Evolutionary conservation across 2,888 invertebrate genomes (phyloP).

Genomic region (Unio delphinus): DNA sequence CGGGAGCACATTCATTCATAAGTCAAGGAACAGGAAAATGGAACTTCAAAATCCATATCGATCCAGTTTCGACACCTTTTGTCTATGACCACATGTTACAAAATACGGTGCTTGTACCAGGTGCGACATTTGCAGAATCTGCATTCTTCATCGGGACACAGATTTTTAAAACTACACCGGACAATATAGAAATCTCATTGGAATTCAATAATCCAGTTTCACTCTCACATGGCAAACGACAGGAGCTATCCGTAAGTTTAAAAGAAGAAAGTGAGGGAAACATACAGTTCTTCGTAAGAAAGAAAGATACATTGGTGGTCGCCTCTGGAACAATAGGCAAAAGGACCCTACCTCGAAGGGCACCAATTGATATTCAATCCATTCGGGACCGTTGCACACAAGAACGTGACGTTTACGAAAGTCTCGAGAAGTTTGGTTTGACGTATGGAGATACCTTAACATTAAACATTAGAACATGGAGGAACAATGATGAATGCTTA

Average conservation of each 20-base stretch:
- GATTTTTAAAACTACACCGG: neutral
- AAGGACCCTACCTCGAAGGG: too few relatives aligned
- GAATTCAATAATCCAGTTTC: neutral
- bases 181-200: neutral
- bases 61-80: conserved; percentile 27
- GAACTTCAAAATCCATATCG: conserved; percentile 18
- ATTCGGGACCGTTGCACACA: conserved; percentile 17
- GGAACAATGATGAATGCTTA: conserved; percentile 32
- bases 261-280: too few relatives aligned
- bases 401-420: conserved; percentile 17
- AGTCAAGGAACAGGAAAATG: conserved; percentile 2
- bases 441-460: conserved; percentile 26
- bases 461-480: conserved; percentile 24
- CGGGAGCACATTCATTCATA: conserved; percentile 6
- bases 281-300: neutral
- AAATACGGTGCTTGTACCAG: conserved; percentile 31
- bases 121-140: conserved; percentile 37
- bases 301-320: neutral
- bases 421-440: conserved; percentile 21
- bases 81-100: conserved; percentile 37
- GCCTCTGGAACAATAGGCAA: too few relatives aligned
- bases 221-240: neutral
- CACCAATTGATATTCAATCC: conserved; percentile 6
- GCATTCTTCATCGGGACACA: conserved; percentile 26
- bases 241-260: neutral